Evolutionary conservation across 2,888 invertebrate species (phyloP), one percentile per base, ranked within the genome.

Genomic region (Nomada fucata): DNA sequence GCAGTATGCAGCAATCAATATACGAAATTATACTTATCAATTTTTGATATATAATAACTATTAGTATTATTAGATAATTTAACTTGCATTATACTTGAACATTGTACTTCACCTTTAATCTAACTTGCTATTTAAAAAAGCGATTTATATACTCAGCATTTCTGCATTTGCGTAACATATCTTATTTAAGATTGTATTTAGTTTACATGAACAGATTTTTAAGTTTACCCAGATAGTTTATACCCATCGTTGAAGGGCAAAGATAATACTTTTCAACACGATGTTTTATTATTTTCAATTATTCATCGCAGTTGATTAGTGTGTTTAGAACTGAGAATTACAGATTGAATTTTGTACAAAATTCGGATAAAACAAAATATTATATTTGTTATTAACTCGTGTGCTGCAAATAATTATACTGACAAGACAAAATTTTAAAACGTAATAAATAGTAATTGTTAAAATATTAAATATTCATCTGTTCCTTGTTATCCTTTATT

Each of bases 81-180:
- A 23, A 50, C 11, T 52, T 52, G 18, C 36, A 29, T 50, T 18
- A 52, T n/a, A 5, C 1, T 61, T 61, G 20, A 64, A 36, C 42
- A 20, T 57, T 75, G 10, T 29, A 55, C 50, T 61, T 29, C 20
- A 68, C 53, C 26, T 75, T 53, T 52, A 74, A 68, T 68, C 5
- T 68, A 29, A 44, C 52, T 75, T n/a, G 69, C 61, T 53, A 75
- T 76, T 69, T 69, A 76, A 70, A 15, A 18, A 53, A 47, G 53
- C 29, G 55, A 15, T 59, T 47, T 50, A 50, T 36, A 23, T 59
- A 23, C 42, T 47, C 55, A 59, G 11, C 73, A 65, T 65, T 59
- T 73, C 50, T 65, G 11, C 73, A 59, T 73, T 73, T 73, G 65
- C 20, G 59, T 73, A 20, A 61, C 60, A 29, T 42, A 59, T 52